Evolutionary conservation across 2,888 invertebrate species (phyloP).

Genomic region (Euplexia lucipara): DNA sequence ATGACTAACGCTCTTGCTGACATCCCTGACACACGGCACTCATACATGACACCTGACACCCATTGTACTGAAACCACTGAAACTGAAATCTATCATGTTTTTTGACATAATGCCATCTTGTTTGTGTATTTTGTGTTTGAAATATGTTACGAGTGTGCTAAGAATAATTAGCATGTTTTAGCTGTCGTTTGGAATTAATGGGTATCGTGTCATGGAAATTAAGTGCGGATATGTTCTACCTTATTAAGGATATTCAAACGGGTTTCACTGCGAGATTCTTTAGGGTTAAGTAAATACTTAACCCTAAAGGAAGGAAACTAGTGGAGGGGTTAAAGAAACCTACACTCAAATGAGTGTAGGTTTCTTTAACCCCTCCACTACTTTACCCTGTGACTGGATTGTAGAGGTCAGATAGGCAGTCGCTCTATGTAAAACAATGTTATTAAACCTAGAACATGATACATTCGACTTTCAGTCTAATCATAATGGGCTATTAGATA

Average conservation of each 20-base stretch:
- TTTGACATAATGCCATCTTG: constrained; percentile 39
- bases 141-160: constrained; percentile 10
- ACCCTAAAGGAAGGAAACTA: too few relatives aligned
- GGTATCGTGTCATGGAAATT: background rate
- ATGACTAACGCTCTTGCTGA: constrained; percentile 30
- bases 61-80: constrained; percentile 37
- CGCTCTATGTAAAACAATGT: too few relatives aligned
- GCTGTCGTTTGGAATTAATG: background rate
- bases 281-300: background rate
- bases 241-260: background rate
- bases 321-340: too few relatives aligned
- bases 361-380: too few relatives aligned
- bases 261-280: background rate
- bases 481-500: too few relatives aligned
- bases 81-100: constrained; percentile 50
- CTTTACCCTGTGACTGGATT: too few relatives aligned
- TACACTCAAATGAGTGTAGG: too few relatives aligned
- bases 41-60: constrained; percentile 28
- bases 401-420: too few relatives aligned
- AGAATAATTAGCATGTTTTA: constrained; percentile 44
- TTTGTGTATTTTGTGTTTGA: constrained; percentile 33
- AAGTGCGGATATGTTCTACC: background rate
- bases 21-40: constrained; percentile 45
- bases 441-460: too few relatives aligned
- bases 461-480: too few relatives aligned